Evolutionary conservation across 2,888 invertebrate species (phyloP).

Genomic region (Hoplodrina ambigua): DNA sequence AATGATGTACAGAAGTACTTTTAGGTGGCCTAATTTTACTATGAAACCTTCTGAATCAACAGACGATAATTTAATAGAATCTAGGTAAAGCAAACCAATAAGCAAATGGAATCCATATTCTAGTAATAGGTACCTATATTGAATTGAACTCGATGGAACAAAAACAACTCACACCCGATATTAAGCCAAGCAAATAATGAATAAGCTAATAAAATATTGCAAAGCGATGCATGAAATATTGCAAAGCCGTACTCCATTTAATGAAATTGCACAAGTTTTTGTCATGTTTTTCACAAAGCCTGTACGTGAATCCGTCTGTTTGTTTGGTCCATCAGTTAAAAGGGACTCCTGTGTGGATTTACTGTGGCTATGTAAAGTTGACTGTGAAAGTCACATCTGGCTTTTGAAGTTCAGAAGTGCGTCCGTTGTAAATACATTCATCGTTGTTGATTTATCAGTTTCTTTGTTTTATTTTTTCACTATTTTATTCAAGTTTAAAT

Average conservation of each 20-base stretch:
- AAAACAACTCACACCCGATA: constrained; percentile 1
- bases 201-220: constrained; percentile 6
- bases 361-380: constrained; percentile 37
- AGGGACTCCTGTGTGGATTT: constrained; percentile 35
- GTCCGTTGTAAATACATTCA: constrained; percentile 23
- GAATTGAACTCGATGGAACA: background rate
- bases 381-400: constrained; percentile 34
- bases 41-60: too few relatives aligned
- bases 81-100: background rate
- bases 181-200: constrained; percentile 1
- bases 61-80: too few relatives aligned
- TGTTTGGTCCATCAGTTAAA: constrained; percentile 50
- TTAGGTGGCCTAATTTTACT: too few relatives aligned
- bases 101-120: background rate
- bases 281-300: constrained; percentile 31
- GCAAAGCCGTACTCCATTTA: constrained; percentile 9
- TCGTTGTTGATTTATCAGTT: background rate
- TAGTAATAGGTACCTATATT: background rate
- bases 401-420: constrained; percentile 29
- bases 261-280: constrained; percentile 31
- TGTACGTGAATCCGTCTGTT: constrained; percentile 20
- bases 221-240: constrained; percentile 3
- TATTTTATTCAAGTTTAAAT: constrained; percentile 8
- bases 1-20: too few relatives aligned
- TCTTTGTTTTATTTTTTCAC: constrained; percentile 9